Evolutionary conservation across 2,888 invertebrate genomes (phyloP).

Genomic region (Brenthis hecate): DNA sequence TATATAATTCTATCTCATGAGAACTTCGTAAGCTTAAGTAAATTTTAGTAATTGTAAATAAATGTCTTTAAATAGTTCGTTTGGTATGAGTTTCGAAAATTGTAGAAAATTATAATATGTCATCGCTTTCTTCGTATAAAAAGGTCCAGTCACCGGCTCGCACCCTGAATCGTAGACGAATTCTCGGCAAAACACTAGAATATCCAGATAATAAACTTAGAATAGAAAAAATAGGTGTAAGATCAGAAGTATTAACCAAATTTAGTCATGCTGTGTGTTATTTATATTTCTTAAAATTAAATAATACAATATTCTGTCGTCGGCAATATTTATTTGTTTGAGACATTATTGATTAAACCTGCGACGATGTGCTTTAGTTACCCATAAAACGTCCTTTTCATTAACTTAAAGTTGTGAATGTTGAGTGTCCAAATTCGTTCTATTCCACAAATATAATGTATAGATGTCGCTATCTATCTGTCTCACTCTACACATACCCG

Average conservation of each 20-base stretch:
- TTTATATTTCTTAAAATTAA: slow-evolving; percentile 64
- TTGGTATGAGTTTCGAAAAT: slow-evolving; percentile 57
- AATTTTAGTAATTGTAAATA: slow-evolving; percentile 73
- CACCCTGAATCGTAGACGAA: slow-evolving; percentile 60
- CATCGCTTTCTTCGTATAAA: slow-evolving; percentile 55
- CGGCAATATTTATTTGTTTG: slow-evolving; percentile 35
- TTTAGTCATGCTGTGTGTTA: slow-evolving; percentile 78
- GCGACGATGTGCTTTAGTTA: slow-evolving; percentile 52
- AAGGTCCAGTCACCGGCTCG: slow-evolving; percentile 61
- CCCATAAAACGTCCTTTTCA: slow-evolving; percentile 42
- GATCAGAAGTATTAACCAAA: slow-evolving; percentile 81
- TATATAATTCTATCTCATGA: slow-evolving; percentile 51
- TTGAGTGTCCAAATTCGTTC: slow-evolving; percentile 47
- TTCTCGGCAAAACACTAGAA: slow-evolving; percentile 66
- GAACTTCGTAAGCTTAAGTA: slow-evolving; percentile 66
- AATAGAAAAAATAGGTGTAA: slow-evolving; percentile 71
- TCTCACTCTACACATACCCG: slow-evolving; percentile 41
- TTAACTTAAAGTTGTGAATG: slow-evolving; percentile 40
- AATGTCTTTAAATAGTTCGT: slow-evolving; percentile 52
- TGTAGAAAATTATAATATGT: slow-evolving; percentile 37
- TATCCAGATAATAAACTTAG: slow-evolving; percentile 77
- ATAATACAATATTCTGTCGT: slow-evolving; percentile 51
- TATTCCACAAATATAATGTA: slow-evolving; percentile 45
- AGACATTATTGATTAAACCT: slow-evolving; percentile 40
- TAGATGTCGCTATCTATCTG: slow-evolving; percentile 43